Conservation (phyloP, 2,113 vertebrate species). For the Amia ocellicauda region DNA sequence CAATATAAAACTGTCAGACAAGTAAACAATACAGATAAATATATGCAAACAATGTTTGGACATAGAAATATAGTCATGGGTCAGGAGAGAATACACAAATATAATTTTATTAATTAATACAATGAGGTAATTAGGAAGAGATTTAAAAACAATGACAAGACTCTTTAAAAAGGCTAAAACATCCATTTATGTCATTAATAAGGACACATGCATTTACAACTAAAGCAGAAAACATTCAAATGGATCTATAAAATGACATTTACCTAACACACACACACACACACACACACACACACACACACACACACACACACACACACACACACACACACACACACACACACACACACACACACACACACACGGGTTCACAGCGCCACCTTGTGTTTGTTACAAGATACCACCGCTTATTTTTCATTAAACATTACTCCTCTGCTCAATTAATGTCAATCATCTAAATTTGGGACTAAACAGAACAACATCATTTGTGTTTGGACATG, state of each 20-base stretch:
- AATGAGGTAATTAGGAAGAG: neutral
- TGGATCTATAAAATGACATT: too few relatives aligned
- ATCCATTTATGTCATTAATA: too few relatives aligned
- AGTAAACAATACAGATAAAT: too few relatives aligned
- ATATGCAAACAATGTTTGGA: too few relatives aligned
- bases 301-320: conserved; percentile 24
- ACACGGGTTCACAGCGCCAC: neutral
- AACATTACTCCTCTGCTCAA: too few relatives aligned
- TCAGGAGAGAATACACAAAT: too few relatives aligned
- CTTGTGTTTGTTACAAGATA: too few relatives aligned
- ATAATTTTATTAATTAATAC: too few relatives aligned
- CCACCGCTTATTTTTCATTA: too few relatives aligned
- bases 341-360: conserved; percentile 23
- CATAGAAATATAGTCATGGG: too few relatives aligned
- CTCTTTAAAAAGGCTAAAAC: neutral
- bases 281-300: conserved; percentile 20
- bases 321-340: conserved; percentile 27
- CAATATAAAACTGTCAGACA: too few relatives aligned
- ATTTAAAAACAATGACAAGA: neutral
- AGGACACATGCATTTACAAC: conserved; percentile 16
- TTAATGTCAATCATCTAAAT: conserved; percentile 57
- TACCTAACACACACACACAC: conserved; percentile 6
- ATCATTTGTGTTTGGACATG: conserved; percentile 21
- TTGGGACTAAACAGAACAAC: conserved; percentile 50
- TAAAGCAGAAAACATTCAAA: conserved; percentile 29